Conservation (phyloP, 1,140 invertebrate genomes). For the Pseudomyrmex dendroicus region DNA sequence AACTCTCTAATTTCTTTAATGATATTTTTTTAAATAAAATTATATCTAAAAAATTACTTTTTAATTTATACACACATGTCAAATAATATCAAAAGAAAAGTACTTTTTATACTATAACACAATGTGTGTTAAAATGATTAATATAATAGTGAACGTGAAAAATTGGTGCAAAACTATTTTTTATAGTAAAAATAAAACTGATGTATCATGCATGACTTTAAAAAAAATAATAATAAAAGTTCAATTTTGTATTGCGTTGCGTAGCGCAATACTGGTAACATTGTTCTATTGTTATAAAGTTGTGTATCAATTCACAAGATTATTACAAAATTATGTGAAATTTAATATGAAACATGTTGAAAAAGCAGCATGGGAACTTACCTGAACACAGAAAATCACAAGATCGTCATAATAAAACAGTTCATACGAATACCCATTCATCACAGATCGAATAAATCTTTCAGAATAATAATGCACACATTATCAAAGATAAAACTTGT, state of each 20-base stretch:
- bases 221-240: no score
- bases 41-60: not conserved
- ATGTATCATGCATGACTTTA: not conserved
- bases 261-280: no score
- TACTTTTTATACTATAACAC: not conserved
- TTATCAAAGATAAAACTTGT: not conserved
- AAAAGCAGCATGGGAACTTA: constrained; percentile 28
- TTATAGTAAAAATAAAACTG: not conserved
- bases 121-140: not conserved
- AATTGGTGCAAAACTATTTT: not conserved
- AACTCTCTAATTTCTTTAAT: not conserved
- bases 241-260: not conserved
- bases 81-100: not conserved
- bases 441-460: constrained; percentile 31
- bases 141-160: no score
- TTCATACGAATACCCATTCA: constrained; percentile 50
- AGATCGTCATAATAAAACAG: constrained; percentile 54
- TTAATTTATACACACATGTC: not conserved
- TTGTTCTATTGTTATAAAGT: no score
- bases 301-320: no score
- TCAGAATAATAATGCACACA: constrained; percentile 26
- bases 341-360: not conserved
- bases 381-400: constrained; percentile 68
- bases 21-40: not conserved
- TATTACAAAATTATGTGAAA: not conserved